These are phyloP conservation scores for Burhinus bistriatus DNA, from an alignment of 2,113 vertebrate species.

Conservation along the genomic window DNA sequence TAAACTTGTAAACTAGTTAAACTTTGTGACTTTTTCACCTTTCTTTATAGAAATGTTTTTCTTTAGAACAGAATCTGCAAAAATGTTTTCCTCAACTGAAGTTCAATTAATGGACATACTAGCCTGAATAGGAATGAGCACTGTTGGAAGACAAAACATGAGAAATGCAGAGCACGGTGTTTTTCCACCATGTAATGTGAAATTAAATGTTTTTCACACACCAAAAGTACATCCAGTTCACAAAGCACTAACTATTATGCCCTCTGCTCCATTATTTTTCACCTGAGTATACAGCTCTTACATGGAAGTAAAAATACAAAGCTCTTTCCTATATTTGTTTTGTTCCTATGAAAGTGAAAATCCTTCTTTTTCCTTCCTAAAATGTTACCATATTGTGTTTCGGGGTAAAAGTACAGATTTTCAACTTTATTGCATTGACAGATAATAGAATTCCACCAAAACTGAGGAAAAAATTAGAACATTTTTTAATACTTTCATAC, in stretches of 20 bases:
- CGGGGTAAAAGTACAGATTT: neutral
- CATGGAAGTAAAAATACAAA: neutral
- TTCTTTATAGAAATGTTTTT: neutral
- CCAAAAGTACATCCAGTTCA: neutral
- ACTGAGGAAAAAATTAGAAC: neutral
- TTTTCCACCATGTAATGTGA: neutral
- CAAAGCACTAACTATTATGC: neutral
- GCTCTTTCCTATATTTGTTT: neutral
- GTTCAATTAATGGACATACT: neutral
- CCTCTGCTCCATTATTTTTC: neutral
- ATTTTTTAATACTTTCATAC: neutral
- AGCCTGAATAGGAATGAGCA: neutral
- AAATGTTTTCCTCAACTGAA: neutral
- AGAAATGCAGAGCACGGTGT: neutral
- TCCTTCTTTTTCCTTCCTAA: neutral
- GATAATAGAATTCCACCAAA: neutral
- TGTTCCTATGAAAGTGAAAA: neutral
- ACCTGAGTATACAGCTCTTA: neutral
- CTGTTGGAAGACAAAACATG: neutral
- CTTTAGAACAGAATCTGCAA: neutral
- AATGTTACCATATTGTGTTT: neutral
- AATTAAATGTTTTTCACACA: neutral
- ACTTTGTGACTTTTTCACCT: neutral
- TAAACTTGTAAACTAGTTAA: neutral
- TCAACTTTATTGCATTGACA: neutral